Evolutionary conservation across 2,888 invertebrate species (phyloP), one percentile per base, ranked within the genome.

Genomic region (Temnothorax unifasciatus): DNA sequence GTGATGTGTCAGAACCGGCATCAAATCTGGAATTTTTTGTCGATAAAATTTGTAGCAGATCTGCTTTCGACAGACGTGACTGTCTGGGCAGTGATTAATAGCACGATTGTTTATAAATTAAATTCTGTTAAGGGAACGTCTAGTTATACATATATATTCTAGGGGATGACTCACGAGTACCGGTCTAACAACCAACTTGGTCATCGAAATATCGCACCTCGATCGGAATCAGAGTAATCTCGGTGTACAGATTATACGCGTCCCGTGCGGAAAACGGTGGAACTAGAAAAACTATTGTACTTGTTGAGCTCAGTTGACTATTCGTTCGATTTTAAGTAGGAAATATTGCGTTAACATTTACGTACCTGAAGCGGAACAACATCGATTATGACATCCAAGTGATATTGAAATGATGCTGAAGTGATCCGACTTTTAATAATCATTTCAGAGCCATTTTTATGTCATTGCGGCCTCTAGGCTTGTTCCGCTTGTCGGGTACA

Each of bases 321-420:
- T 59, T 71, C 13, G 18, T 79, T 77, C 13, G 47, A 79, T 21
- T 79, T 73, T 50, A 71, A 79, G 2, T 79, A 79, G 47, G 18
- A 59, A 61, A 79, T 73, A 25, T 79, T 79, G 59, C 6, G 47
- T 79, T 71, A 79, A 79, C 38, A 34, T 50, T 52, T 44, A 84
- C 5, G 38, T 63, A 63, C 38, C 34, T 44, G 13, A 44, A 13
- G 18, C 50, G 18, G 50, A 54, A 54, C 52, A 9, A 1, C n/a
- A n/a, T 54, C 6, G 18, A 6, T 18, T 8, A 8, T 41, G 8
- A 41, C 41, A 8, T 41, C 41, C 9, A 41, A 41, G 41, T 41
- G 11, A 41, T 15, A 15, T 44, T 34, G 34, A 34, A 8, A 15
- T 21, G 9, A 3, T 21, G 52, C 15, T 9, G 9, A 54, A 54